phyloP scores from a whole-genome alignment of 2,797 vertebrate species.

The Neostethus bicornis region DNA sequence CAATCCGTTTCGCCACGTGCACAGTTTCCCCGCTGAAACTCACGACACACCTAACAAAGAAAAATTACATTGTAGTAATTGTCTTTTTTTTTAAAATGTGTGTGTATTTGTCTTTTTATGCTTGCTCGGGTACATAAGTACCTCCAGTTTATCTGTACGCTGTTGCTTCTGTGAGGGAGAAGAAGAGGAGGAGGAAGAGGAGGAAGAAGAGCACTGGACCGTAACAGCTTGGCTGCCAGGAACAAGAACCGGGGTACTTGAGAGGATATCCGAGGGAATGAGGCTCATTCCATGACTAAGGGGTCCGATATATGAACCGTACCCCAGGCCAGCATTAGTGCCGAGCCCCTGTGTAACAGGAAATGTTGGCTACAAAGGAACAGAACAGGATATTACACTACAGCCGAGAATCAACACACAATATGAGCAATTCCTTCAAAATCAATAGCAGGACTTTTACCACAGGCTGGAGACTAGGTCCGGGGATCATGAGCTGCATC shows the following conservation, averaged over 20 bases:
- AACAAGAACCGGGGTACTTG: slow-evolving; percentile 87
- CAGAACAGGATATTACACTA: slow-evolving; percentile 13
- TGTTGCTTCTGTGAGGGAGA: slow-evolving; percentile 96
- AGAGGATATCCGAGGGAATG: slow-evolving; percentile 93
- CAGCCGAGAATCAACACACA: slow-evolving; percentile 12
- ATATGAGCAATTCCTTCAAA: slow-evolving; percentile 1
- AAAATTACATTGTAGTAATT: not conserved
- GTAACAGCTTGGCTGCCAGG: slow-evolving; percentile 90
- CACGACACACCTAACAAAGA: slow-evolving; percentile 92
- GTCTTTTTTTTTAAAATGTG: not conserved
- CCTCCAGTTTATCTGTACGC: slow-evolving; percentile 98
- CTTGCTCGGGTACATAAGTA: slow-evolving; percentile 64
- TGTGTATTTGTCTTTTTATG: slow-evolving; percentile 12
- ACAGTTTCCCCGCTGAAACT: slow-evolving; percentile 99
- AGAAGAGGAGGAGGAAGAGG: slow-evolving; percentile 86
- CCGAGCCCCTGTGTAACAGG: slow-evolving; percentile 90
- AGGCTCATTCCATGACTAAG: slow-evolving; percentile 94
- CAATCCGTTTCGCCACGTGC: slow-evolving; percentile 98
- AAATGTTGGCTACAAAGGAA: slow-evolving; percentile 83
- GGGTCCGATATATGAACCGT: slow-evolving; percentile 92
- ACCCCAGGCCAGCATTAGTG: slow-evolving; percentile 90
- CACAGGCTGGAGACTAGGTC: slow-evolving; percentile 91
- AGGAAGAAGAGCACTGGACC: slow-evolving; percentile 87
- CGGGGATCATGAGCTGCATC: slow-evolving; percentile 99
- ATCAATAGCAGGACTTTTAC: slow-evolving; percentile 74